phyloP scores from a whole-genome alignment of 1,140 invertebrate species.

The Calliopsis andreniformis region DNA sequence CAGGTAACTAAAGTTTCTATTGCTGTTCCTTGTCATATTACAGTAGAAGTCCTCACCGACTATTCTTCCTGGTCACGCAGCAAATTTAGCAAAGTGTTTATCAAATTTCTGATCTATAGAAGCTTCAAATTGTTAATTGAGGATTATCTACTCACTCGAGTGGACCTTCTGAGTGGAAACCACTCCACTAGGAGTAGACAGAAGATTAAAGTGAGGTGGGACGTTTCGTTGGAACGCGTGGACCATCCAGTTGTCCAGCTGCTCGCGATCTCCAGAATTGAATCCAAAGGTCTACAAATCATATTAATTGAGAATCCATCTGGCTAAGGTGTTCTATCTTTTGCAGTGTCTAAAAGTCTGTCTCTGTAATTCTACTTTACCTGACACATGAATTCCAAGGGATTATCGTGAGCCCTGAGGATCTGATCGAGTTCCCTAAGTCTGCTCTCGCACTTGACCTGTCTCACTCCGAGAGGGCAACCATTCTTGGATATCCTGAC shows the following conservation, averaged over 20 bases:
- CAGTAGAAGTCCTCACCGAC: slow-evolving; percentile 23
- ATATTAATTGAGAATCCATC: neutral
- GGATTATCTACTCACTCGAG: slow-evolving; percentile 77
- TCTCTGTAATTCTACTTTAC: slow-evolving; percentile 76
- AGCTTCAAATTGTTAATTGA: too few species aligned
- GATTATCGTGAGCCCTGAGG: slow-evolving; percentile 88
- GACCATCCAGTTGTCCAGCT: slow-evolving; percentile 90
- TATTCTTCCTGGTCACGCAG: neutral
- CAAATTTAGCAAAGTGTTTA: neutral
- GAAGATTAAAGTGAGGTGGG: slow-evolving; percentile 89
- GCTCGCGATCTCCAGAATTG: slow-evolving; percentile 87
- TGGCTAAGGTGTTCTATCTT: too few species aligned
- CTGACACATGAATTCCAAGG: slow-evolving; percentile 93
- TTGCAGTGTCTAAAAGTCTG: too few species aligned
- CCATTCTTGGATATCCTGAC: slow-evolving; percentile 90
- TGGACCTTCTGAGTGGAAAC: slow-evolving; percentile 72
- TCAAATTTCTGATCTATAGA: too few species aligned
- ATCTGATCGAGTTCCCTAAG: slow-evolving; percentile 91
- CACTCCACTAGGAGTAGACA: slow-evolving; percentile 80
- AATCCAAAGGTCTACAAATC: slow-evolving; percentile 87
- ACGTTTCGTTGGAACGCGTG: slow-evolving; percentile 91
- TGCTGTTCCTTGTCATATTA: too few species aligned
- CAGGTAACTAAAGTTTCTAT: too few species aligned
- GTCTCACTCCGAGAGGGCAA: slow-evolving; percentile 87
- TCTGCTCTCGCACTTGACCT: slow-evolving; percentile 92